Percentiles rank a stretch among this genome's conserved stretches.
phyloP scores from a whole-genome alignment of 2,888 invertebrate species.

The Unio pictorum region DNA sequence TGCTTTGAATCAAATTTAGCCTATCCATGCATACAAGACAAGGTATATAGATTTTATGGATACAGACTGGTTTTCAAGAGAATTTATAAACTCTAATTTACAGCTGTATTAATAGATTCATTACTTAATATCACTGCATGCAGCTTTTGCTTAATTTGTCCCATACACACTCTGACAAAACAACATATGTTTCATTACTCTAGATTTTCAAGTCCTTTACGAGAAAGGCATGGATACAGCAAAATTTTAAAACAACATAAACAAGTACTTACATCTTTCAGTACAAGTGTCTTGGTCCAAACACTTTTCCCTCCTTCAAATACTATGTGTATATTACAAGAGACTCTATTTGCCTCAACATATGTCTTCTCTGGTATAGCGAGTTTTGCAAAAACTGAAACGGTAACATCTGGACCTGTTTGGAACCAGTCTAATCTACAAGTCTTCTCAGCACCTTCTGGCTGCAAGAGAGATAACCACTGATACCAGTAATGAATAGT shows the following conservation, averaged over 20 bases:
- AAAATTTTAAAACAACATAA: neutral
- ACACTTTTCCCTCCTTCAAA: slow-evolving; percentile 81
- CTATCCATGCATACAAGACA: too few species aligned
- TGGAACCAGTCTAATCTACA: slow-evolving; percentile 98
- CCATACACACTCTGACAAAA: too few species aligned
- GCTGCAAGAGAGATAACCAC: slow-evolving; percentile 18
- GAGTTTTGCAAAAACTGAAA: slow-evolving; percentile 92
- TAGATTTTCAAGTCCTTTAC: too few species aligned
- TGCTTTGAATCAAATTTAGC: too few species aligned
- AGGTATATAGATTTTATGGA: too few species aligned
- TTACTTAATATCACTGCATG: too few species aligned
- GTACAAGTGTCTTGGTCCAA: slow-evolving; percentile 78
- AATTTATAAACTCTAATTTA: too few species aligned
- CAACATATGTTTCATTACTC: too few species aligned
- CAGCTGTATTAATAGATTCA: too few species aligned
- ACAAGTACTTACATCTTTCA: slow-evolving; percentile 82
- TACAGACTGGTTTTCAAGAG: too few species aligned
- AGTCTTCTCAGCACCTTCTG: slow-evolving; percentile 44
- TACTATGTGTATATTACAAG: slow-evolving; percentile 81
- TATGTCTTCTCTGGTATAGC: slow-evolving; percentile 84
- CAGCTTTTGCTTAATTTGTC: too few species aligned
- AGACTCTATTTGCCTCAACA: slow-evolving; percentile 88
- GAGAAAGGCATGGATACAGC: too few species aligned
- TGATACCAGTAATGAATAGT: neutral
- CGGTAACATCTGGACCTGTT: slow-evolving; percentile 86